These are phyloP conservation scores for Bryconaethiops microstoma DNA, from an alignment of 2,797 vertebrate genomes.

Conservation along the genomic window DNA sequence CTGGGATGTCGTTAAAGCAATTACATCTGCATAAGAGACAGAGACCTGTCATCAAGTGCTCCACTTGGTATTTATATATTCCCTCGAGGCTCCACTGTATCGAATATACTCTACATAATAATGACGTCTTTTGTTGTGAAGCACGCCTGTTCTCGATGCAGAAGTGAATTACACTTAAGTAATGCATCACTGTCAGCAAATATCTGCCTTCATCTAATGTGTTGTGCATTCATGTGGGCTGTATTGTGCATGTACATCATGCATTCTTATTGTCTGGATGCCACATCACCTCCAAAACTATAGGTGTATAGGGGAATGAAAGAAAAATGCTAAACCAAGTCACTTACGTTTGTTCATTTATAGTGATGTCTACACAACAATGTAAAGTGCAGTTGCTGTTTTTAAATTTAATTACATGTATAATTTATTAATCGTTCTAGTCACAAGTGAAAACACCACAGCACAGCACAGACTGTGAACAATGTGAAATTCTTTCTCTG, in stretches of 20 bases:
- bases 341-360: neutral
- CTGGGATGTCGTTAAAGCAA: constrained; percentile 57
- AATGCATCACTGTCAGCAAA: constrained; percentile 16
- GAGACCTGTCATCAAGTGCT: constrained; percentile 38
- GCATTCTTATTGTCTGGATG: neutral
- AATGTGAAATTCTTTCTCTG: too few species aligned
- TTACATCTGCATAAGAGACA: constrained; percentile 44
- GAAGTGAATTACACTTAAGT: constrained; percentile 19
- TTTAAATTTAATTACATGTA: neutral
- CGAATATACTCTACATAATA: constrained; percentile 32
- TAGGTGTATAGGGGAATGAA: neutral
- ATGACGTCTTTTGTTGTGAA: constrained; percentile 27
- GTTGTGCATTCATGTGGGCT: neutral
- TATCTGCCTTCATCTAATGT: neutral
- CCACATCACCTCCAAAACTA: neutral
- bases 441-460: too few species aligned
- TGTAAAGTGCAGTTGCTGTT: neutral
- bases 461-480: too few species aligned
- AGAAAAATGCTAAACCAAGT: neutral
- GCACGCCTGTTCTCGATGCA: constrained; percentile 8
- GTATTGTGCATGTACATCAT: constrained; percentile 2
- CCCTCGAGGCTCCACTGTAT: constrained; percentile 32
- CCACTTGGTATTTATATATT: constrained; percentile 49
- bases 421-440: too few species aligned
- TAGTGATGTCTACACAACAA: neutral